These are phyloP conservation scores for Menidia beryllina DNA, from an alignment of 2,113 vertebrate genomes.

Conservation along the genomic window DNA sequence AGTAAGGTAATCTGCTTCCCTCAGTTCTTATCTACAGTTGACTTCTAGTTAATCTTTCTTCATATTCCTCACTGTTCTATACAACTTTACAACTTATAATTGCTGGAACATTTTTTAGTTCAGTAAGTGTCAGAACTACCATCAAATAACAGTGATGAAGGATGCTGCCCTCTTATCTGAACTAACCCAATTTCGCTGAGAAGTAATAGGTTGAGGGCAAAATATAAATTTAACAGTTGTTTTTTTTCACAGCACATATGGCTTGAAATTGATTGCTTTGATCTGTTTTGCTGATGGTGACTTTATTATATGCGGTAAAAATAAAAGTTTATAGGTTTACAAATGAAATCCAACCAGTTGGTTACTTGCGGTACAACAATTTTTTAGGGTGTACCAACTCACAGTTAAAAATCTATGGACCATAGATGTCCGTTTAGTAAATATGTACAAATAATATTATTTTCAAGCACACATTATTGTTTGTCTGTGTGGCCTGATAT, in stretches of 20 bases:
- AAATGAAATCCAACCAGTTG: not conserved
- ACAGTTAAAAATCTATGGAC: too few species aligned
- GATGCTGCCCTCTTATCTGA: not conserved
- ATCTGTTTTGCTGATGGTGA: not conserved
- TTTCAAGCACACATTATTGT: too few species aligned
- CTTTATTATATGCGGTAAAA: not conserved
- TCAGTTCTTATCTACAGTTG: conserved; percentile 30
- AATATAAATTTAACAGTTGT: too few species aligned
- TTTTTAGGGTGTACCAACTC: not conserved
- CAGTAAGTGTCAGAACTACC: conserved; percentile 8
- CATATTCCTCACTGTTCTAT: conserved; percentile 19
- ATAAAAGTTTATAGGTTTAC: not conserved
- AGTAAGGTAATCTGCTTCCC: conserved; percentile 31
- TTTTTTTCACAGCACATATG: too few species aligned
- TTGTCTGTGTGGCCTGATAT: too few species aligned
- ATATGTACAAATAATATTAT: too few species aligned
- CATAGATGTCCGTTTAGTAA: too few species aligned
- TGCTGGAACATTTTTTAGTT: conserved; percentile 21
- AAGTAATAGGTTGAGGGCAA: not conserved
- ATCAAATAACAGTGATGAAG: not conserved
- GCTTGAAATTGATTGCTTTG: not conserved
- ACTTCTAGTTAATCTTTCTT: conserved; percentile 19
- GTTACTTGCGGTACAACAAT: not conserved
- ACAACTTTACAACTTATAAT: conserved; percentile 11
- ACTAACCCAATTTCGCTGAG: too few species aligned